Percentiles rank a stretch among this genome's conserved stretches.
phyloP scores from a whole-genome alignment of 2,113 vertebrate genomes.

The Trachemys scripta region DNA sequence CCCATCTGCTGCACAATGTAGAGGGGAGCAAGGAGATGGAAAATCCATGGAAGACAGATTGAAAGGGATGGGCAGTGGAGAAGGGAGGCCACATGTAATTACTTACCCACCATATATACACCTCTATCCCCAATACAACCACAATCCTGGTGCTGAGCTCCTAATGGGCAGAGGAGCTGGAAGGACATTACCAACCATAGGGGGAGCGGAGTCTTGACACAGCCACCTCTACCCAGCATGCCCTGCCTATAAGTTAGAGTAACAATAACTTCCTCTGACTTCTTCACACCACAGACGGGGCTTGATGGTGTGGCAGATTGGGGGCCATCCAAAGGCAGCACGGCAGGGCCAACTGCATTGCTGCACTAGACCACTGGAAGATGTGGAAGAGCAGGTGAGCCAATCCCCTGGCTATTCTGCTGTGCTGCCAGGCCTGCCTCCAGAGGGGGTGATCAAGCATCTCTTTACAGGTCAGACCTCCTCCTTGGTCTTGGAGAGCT shows the following conservation, averaged over 20 bases:
- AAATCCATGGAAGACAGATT: not conserved
- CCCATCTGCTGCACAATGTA: slow-evolving; percentile 13
- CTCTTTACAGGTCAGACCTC: not conserved
- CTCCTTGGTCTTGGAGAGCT: not conserved
- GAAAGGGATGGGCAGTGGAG: not conserved
- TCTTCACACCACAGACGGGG: not conserved
- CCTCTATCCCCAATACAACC: not conserved
- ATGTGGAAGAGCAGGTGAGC: not conserved
- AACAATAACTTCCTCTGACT: not conserved
- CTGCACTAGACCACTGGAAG: not conserved
- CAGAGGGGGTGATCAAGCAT: not conserved
- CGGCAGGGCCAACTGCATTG: not conserved
- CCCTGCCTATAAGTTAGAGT: not conserved
- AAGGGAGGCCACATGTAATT: not conserved
- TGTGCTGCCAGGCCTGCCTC: not conserved
- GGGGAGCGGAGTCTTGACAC: not conserved
- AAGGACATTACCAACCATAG: not conserved
- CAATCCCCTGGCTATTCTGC: accelerated
- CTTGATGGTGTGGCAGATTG: not conserved
- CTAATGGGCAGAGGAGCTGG: not conserved
- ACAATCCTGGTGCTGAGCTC: not conserved
- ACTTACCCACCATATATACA: not conserved
- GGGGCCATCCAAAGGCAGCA: not conserved
- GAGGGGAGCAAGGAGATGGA: not conserved
- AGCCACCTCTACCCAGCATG: not conserved